These are phyloP conservation scores for Cryptoblepharus egeriae DNA, from an alignment of 2,797 vertebrate species.

Conservation along the genomic window DNA sequence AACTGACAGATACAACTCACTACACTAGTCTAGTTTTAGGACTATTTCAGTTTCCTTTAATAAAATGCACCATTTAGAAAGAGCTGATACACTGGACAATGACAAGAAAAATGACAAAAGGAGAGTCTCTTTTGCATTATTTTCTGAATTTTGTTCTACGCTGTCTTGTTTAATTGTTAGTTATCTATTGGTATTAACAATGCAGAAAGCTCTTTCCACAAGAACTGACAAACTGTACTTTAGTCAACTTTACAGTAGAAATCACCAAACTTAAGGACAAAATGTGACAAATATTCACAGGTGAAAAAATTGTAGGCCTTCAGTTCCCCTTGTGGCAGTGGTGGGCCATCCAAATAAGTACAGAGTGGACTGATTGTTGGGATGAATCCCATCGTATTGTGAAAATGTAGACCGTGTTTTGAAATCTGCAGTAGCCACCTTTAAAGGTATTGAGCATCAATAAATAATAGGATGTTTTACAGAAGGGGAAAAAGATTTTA, in stretches of 20 bases:
- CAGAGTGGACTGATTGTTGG: constrained; percentile 67
- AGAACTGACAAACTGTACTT: constrained; percentile 74
- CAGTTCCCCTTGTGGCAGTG: constrained; percentile 49
- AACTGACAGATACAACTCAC: constrained; percentile 75
- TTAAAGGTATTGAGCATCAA: constrained; percentile 62
- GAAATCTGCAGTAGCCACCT: constrained; percentile 74
- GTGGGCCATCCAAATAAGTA: constrained; percentile 57
- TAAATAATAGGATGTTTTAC: background rate
- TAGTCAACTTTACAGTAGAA: constrained; percentile 73
- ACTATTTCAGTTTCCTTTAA: constrained; percentile 70
- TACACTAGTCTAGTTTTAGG: constrained; percentile 76
- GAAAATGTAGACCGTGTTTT: constrained; percentile 70
- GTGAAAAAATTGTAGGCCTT: constrained; percentile 72
- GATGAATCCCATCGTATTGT: constrained; percentile 73
- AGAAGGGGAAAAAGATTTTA: background rate
- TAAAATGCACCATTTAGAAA: constrained; percentile 76
- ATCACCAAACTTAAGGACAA: constrained; percentile 74
- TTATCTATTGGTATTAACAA: constrained; percentile 55
- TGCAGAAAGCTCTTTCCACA: constrained; percentile 79
- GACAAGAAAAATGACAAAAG: constrained; percentile 71
- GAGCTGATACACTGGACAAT: constrained; percentile 73
- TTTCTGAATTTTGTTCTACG: constrained; percentile 62
- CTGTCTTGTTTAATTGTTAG: constrained; percentile 74
- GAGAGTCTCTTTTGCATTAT: constrained; percentile 53
- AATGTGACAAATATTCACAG: constrained; percentile 73